These are phyloP conservation scores for Julus scanicus DNA, from an alignment of 2,888 invertebrate genomes.

Conservation along the genomic window DNA sequence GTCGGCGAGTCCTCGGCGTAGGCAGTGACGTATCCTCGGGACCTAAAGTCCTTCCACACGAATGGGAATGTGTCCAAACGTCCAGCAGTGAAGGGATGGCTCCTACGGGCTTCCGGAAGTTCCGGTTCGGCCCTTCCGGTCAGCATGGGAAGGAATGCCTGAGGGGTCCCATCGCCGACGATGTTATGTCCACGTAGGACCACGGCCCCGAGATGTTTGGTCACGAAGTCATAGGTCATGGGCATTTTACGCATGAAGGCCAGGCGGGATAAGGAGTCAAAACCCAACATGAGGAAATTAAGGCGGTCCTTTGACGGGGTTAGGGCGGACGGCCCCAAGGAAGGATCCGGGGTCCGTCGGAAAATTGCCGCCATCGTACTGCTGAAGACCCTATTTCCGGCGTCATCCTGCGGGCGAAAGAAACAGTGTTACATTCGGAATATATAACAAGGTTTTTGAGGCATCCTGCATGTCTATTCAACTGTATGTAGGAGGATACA, in stretches of 20 bases:
- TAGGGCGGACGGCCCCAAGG: no score
- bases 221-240: slow-evolving; percentile 77
- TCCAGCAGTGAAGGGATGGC: slow-evolving; percentile 72
- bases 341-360: not conserved
- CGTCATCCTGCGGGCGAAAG: not conserved
- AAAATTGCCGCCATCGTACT: slow-evolving; percentile 75
- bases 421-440: no score
- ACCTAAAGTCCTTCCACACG: slow-evolving; percentile 79
- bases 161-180: slow-evolving; percentile 66
- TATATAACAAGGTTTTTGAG: no score
- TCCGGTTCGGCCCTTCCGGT: slow-evolving; percentile 79
- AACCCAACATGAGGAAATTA: slow-evolving; percentile 86
- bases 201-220: slow-evolving; percentile 72
- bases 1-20: slow-evolving; percentile 88
- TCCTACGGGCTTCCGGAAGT: slow-evolving; percentile 83
- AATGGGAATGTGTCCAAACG: slow-evolving; percentile 84
- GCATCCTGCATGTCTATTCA: no score
- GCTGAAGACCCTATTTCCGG: slow-evolving; percentile 69
- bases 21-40: slow-evolving; percentile 71
- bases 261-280: slow-evolving; percentile 87
- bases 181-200: slow-evolving; percentile 74
- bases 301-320: slow-evolving; percentile 69
- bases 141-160: slow-evolving; percentile 84
- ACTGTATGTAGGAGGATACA: no score
- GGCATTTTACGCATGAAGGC: slow-evolving; percentile 83